A percentile compares a stretch with the other conserved stretches of the same genome.
Evolutionary conservation across 1,140 invertebrate species (phyloP).

Genomic region (Hestina assimilis): DNA sequence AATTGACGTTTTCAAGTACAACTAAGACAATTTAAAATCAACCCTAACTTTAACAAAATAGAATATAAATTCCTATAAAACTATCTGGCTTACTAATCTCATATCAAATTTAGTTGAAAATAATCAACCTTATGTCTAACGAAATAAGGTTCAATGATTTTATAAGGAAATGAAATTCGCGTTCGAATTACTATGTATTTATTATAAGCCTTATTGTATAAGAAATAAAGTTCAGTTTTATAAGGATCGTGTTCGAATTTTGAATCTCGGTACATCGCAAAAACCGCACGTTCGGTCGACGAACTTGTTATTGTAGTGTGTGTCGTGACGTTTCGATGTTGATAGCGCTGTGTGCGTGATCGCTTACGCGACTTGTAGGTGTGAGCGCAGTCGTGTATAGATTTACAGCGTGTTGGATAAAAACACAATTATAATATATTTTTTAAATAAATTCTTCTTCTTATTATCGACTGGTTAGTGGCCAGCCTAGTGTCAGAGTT

Average conservation of each 20-base stretch:
- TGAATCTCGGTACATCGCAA: constrained; percentile 35
- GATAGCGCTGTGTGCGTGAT: constrained; percentile 6
- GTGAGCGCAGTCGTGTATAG: constrained; percentile 15
- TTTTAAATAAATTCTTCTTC: too few relatives aligned
- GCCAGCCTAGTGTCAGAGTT: too few relatives aligned
- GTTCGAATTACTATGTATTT: neutral
- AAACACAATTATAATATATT: too few relatives aligned
- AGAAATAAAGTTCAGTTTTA: neutral
- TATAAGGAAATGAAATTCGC: neutral
- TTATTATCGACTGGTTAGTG: too few relatives aligned
- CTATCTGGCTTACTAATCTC: too few relatives aligned
- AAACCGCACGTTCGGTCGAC: constrained; percentile 37
- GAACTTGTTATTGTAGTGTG: constrained; percentile 25
- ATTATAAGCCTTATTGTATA: neutral
- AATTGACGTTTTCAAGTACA: constrained; percentile 22
- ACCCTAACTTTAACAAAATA: too few relatives aligned
- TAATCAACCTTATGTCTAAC: neutral
- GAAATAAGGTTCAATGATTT: constrained; percentile 14
- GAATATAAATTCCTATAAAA: too few relatives aligned
- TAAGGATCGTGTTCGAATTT: constrained; percentile 13
- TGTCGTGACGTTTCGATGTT: constrained; percentile 5
- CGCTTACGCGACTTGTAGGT: constrained; percentile 7
- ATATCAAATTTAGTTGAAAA: constrained; percentile 5
- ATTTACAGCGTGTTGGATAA: constrained; percentile 8
- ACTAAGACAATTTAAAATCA: neutral